phyloP scores from a whole-genome alignment of 2,888 invertebrate genomes.

The Ophraella communa region DNA sequence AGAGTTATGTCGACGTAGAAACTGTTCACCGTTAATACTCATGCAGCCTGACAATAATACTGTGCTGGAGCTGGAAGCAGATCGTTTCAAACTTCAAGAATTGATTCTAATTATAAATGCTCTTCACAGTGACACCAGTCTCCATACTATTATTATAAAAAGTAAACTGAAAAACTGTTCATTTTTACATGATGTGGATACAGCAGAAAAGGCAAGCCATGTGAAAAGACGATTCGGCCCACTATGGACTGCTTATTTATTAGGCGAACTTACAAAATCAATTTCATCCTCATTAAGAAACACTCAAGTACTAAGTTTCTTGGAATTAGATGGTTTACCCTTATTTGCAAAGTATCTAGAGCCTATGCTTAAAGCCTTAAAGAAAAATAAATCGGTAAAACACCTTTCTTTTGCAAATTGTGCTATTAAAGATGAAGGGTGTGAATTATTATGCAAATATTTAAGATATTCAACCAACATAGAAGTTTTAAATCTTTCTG shows the following conservation, averaged over 20 bases:
- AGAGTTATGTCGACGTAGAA: constrained; percentile 57
- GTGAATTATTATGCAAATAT: constrained; percentile 72
- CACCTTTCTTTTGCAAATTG: constrained; percentile 73
- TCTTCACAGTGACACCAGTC: constrained; percentile 72
- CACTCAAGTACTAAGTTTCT: constrained; percentile 67
- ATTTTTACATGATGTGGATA: constrained; percentile 61
- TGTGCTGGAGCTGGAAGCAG: constrained; percentile 71
- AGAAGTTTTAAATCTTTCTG: constrained; percentile 71
- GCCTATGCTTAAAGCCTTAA: constrained; percentile 63
- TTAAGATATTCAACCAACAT: constrained; percentile 73
- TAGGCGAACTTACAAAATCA: constrained; percentile 71
- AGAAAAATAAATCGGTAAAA: constrained; percentile 69
- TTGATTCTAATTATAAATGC: constrained; percentile 80
- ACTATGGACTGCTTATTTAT: constrained; percentile 73
- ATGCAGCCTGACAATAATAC: constrained; percentile 55
- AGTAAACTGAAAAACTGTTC: constrained; percentile 60
- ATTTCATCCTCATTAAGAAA: constrained; percentile 68
- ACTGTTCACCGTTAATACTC: constrained; percentile 51
- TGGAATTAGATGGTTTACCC: constrained; percentile 77
- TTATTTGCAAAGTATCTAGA: constrained; percentile 70
- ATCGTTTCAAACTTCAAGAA: constrained; percentile 76
- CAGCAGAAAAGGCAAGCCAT: constrained; percentile 68
- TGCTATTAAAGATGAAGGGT: constrained; percentile 74
- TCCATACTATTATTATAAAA: constrained; percentile 72
- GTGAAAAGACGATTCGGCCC: constrained; percentile 59